Conservation (phyloP, 2,888 invertebrate genomes). For the Thelaira solivaga region DNA sequence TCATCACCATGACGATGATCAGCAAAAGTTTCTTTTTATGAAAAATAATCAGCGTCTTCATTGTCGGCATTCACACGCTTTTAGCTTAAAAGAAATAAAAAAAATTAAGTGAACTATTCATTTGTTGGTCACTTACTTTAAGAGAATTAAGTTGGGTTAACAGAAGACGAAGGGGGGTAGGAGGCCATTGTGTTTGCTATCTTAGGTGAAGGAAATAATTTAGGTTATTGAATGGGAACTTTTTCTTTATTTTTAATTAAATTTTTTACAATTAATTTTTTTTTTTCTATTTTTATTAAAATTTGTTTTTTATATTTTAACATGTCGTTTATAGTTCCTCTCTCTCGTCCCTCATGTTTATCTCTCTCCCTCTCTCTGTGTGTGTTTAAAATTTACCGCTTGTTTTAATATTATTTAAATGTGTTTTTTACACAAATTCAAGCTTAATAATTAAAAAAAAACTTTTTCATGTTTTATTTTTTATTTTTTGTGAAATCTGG, state of each 20-base stretch:
- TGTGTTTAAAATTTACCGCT: conserved; percentile 16
- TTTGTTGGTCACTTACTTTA: conserved; percentile 40
- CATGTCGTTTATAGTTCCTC: no score
- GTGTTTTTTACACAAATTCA: conserved; percentile 43
- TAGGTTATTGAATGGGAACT: no score
- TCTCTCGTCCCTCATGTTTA: no score
- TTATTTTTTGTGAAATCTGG: conserved; percentile 57
- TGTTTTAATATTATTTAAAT: conserved; percentile 14
- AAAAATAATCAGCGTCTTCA: conserved; percentile 39
- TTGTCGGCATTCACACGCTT: conserved; percentile 55
- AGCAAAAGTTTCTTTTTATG: conserved; percentile 7
- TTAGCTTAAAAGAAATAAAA: conserved; percentile 30
- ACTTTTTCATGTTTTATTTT: conserved; percentile 10
- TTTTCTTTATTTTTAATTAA: no score
- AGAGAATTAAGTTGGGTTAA: background rate
- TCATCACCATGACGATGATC: conserved; percentile 25
- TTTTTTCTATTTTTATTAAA: no score
- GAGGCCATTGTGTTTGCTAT: no score
- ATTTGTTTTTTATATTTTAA: no score
- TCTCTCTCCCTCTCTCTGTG: conserved; percentile 1
- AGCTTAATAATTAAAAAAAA: conserved; percentile 33
- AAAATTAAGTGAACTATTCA: conserved; percentile 45
- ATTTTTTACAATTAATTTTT: no score
- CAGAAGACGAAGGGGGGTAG: background rate
- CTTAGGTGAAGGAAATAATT: no score